Conservation (phyloP, 2,797 vertebrate species). For the Hydrolagus colliei region DNA sequence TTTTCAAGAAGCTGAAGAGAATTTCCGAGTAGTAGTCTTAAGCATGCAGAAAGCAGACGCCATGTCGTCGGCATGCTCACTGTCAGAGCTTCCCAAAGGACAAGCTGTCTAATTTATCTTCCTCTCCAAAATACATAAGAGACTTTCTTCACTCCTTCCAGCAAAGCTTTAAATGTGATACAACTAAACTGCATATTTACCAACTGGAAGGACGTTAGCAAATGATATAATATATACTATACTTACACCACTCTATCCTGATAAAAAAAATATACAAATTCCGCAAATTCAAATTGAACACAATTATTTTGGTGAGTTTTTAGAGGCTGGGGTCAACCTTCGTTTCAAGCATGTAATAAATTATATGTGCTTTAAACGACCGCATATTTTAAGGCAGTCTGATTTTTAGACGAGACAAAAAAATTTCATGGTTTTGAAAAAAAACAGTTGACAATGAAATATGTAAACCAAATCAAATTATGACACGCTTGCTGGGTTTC, state of each 20-base stretch:
- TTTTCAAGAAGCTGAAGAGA: neutral
- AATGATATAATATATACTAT: neutral
- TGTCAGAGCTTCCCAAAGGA: conserved; percentile 13
- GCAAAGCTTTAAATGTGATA: conserved; percentile 19
- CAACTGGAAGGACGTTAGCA: neutral
- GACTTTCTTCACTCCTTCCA: conserved; percentile 7
- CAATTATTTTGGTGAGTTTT: neutral
- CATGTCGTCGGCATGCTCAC: conserved; percentile 24
- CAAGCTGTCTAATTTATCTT: conserved; percentile 26
- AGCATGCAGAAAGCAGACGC: conserved; percentile 9
- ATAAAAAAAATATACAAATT: neutral
- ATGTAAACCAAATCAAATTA: too few species aligned
- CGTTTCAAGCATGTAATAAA: neutral
- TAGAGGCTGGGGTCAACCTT: neutral
- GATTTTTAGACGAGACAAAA: neutral
- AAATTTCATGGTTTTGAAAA: neutral
- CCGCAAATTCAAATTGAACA: neutral
- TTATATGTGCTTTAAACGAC: too few species aligned
- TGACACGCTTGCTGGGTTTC: neutral
- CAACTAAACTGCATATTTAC: too few species aligned
- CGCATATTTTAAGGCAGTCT: neutral
- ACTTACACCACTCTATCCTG: too few species aligned
- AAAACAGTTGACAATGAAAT: neutral
- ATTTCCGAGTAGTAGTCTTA: neutral
- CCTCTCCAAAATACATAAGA: conserved; percentile 9